A percentile compares a stretch with the other conserved stretches of the same genome.
Conservation (phyloP, 2,888 invertebrate genomes). For the Volucella bombylans region DNA sequence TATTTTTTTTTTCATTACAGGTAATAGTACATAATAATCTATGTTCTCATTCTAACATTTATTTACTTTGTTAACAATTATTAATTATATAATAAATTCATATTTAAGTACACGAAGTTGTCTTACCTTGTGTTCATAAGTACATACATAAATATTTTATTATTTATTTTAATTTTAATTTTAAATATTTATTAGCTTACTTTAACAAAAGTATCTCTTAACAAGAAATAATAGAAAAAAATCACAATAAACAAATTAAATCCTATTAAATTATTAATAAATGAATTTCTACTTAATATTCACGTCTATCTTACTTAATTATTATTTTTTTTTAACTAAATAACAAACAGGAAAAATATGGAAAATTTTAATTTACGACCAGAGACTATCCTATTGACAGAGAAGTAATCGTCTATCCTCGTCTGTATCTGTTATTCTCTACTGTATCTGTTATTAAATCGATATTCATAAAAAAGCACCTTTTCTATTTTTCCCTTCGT, state of each 20-base stretch:
- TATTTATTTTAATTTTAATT: conserved; percentile 19
- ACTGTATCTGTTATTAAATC: background rate
- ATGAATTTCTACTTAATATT: conserved; percentile 14
- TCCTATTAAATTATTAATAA: conserved; percentile 8
- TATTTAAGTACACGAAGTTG: conserved; percentile 49
- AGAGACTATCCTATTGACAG: background rate
- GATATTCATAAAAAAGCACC: conserved; percentile 25
- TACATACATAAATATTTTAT: conserved; percentile 48
- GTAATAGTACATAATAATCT: conserved; percentile 56
- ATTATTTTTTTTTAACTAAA: background rate
- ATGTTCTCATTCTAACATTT: conserved; percentile 54
- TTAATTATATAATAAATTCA: conserved; percentile 39
- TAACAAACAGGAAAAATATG: background rate
- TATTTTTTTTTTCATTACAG: conserved; percentile 27
- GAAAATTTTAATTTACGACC: background rate
- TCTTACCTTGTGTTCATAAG: conserved; percentile 37
- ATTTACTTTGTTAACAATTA: conserved; percentile 57
- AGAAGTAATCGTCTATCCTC: background rate
- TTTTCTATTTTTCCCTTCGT: background rate
- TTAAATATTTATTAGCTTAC: conserved; percentile 14
- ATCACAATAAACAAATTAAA: conserved; percentile 64
- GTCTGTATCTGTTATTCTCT: too few species aligned
- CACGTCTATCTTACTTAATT: background rate
- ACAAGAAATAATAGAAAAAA: conserved; percentile 36
- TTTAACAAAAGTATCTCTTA: conserved; percentile 14